phyloP scores from a whole-genome alignment of 2,888 invertebrate genomes.

The Plagodis pulveraria region DNA sequence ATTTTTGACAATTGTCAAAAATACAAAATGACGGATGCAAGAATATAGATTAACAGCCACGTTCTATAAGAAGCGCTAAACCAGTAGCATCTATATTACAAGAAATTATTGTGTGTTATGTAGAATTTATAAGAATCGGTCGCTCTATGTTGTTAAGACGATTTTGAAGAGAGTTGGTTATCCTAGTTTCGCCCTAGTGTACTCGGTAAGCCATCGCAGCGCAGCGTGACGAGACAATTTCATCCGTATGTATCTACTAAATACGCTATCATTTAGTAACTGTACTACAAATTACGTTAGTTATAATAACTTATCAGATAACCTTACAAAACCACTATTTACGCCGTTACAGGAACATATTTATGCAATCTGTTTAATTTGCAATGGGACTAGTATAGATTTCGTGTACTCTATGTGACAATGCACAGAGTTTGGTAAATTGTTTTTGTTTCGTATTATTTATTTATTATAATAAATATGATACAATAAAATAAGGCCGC shows the following conservation, averaged over 20 bases:
- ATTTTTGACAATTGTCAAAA: too few species aligned
- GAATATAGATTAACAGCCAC: too few species aligned
- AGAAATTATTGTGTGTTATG: too few species aligned
- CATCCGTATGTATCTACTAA: slow-evolving; percentile 39
- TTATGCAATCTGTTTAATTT: slow-evolving; percentile 79
- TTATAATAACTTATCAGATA: slow-evolving; percentile 64
- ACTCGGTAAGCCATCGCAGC: slow-evolving; percentile 49
- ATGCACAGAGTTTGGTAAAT: slow-evolving; percentile 60
- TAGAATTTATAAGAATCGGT: too few species aligned
- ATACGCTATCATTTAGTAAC: slow-evolving; percentile 46
- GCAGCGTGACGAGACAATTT: slow-evolving; percentile 48
- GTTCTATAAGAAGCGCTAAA: too few species aligned
- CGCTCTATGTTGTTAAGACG: too few species aligned
- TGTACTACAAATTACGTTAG: slow-evolving; percentile 63
- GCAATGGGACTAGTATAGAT: slow-evolving; percentile 82
- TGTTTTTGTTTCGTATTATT: slow-evolving; percentile 42
- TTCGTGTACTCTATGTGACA: slow-evolving; percentile 60
- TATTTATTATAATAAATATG: slow-evolving; percentile 52
- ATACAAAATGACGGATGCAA: too few species aligned
- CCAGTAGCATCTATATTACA: too few species aligned
- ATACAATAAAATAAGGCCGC: slow-evolving; percentile 71
- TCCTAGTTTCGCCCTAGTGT: not conserved
- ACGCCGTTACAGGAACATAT: slow-evolving; percentile 82
- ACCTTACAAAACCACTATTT: slow-evolving; percentile 72
- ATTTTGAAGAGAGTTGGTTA: too few species aligned